These are phyloP conservation scores for Cepaea hortensis DNA, from an alignment of 2,888 invertebrate genomes.

Conservation along the genomic window DNA sequence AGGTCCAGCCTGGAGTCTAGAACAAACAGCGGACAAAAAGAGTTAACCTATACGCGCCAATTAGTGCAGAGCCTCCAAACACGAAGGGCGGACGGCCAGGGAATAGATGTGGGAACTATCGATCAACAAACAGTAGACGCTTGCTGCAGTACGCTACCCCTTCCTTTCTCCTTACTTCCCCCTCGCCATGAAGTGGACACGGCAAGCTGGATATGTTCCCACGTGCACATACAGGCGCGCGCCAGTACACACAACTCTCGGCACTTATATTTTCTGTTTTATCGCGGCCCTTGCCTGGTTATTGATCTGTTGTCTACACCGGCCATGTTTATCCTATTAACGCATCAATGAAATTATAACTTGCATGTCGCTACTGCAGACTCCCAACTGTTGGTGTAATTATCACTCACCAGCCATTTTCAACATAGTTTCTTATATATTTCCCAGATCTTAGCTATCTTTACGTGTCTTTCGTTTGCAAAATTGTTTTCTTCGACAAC, in stretches of 20 bases:
- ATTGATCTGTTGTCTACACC: slow-evolving; percentile 27
- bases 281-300: slow-evolving; percentile 3
- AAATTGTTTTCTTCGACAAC: no score
- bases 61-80: no score
- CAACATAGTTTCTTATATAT: neutral
- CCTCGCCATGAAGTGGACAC: neutral
- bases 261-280: neutral
- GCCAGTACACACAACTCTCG: neutral
- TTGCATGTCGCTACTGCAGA: neutral
- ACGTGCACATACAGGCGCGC: neutral
- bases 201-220: neutral
- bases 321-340: slow-evolving; percentile 25
- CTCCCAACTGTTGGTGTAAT: neutral
- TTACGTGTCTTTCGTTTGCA: no score
- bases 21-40: no score
- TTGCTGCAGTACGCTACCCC: no score
- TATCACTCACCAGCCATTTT: neutral
- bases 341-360: slow-evolving; percentile 24
- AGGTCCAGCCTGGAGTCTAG: no score
- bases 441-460: no score
- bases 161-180: no score
- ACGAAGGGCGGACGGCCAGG: no score
- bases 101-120: no score
- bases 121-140: no score
- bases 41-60: no score